These are phyloP conservation scores for Oryzias curvinotus DNA, from an alignment of 2,113 vertebrate species.

Conservation along the genomic window DNA sequence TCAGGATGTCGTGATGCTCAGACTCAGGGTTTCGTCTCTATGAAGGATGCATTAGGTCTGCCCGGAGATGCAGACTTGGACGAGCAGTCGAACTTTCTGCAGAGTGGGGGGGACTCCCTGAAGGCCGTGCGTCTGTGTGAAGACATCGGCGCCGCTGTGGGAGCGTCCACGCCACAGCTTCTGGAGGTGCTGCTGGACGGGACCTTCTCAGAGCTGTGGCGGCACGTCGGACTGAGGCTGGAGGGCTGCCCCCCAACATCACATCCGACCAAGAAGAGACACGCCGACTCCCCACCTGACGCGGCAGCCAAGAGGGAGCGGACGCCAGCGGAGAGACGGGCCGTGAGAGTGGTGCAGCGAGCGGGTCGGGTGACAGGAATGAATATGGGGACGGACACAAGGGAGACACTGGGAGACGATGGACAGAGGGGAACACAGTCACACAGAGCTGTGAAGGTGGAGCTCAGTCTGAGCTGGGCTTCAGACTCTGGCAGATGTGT, in stretches of 20 bases:
- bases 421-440: not conserved
- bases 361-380: constrained; percentile 50
- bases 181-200: constrained; percentile 85
- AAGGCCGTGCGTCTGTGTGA: constrained; percentile 81
- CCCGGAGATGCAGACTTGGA: constrained; percentile 66
- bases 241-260: constrained; percentile 17
- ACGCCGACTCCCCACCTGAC: not conserved
- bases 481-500: constrained; percentile 91
- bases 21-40: not conserved
- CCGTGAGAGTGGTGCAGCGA: constrained; percentile 55
- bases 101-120: constrained; percentile 91
- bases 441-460: constrained; percentile 20
- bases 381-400: not conserved
- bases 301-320: constrained; percentile 36
- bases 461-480: constrained; percentile 81
- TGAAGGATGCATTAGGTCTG: constrained; percentile 81
- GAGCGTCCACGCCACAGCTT: constrained; percentile 77
- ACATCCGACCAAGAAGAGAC: constrained; percentile 32
- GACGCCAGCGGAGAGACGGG: not conserved
- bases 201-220: constrained; percentile 81
- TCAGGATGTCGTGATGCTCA: not conserved
- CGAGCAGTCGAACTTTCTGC: constrained; percentile 82
- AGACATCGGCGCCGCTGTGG: constrained; percentile 79
- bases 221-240: constrained; percentile 54
- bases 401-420: not conserved